Base-by-base conservation (phyloP, 2,888 invertebrate genomes). In the Epiblema foenella region DNA sequence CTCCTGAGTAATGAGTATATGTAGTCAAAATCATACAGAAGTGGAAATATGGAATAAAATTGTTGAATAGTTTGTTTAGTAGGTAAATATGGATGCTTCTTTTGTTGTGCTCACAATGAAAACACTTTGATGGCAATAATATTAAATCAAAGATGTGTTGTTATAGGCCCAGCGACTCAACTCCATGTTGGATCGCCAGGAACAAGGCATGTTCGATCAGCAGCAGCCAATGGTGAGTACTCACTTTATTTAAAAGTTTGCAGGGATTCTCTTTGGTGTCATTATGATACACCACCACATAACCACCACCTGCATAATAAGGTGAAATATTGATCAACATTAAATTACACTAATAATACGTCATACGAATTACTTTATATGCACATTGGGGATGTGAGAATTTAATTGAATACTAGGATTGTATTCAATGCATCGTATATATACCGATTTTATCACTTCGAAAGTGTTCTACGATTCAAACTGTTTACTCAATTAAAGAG, bases 121-220 rank as follows among this genome's bases (percentile, higher is more conserved):
- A 37, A 57, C n/a, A 64, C 63, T 9, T 15, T 52, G 20, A 39
- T 24, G 33, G 49, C 20, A 64, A 37, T 49, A 18, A 15, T 20
- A 33, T n/a, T 54, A 49, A 17, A 51, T 24, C 18, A 9, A 73
- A 49, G 68, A 65, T 76, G 18, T 7, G n/a, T 69, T 54, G 46
- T 77, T 79, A n/a, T 84, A 94, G 94, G 95, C 95, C 0, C 95
- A 95, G 79, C 93, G 95, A 72, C 82, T 95, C 52, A 95, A 94
- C 81, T 94, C 95, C 0, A 91, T 96, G 90, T 87, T 97, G 72
- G 96, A 96, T 79, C 95, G 96, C 78, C 95, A 96, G 85, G 96
- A 96, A 81, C 95, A 95, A 80, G 94, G 93, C 82, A 93, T 94
- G 88, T 92, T 91, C 75, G 93, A 93, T 74, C 89, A 91, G 75